Evolutionary conservation across 2,113 vertebrate species (phyloP).

Genomic region (Nymphicus hollandicus): DNA sequence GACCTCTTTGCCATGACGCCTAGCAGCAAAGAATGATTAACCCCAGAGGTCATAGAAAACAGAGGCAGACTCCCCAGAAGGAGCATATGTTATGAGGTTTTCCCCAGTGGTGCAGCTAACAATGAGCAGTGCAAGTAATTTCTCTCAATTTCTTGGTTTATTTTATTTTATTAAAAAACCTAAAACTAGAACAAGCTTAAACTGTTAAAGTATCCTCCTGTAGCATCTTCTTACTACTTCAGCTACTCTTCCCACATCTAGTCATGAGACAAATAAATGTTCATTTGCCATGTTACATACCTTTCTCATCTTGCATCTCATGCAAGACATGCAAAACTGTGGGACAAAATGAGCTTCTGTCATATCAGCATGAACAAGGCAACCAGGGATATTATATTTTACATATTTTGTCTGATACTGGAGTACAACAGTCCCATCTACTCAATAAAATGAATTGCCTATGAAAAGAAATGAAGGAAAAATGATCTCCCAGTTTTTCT

Average conservation of each 20-base stretch:
- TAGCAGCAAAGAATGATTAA: background rate
- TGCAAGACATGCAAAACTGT: background rate
- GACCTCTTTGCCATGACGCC: background rate
- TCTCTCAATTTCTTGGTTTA: background rate
- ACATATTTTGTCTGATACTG: background rate
- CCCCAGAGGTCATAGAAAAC: background rate
- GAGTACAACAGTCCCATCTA: background rate
- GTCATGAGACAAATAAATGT: background rate
- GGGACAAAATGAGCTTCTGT: background rate
- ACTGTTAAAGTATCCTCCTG: background rate
- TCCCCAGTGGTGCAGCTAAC: background rate
- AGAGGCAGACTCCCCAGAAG: background rate
- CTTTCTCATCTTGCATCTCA: background rate
- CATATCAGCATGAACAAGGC: background rate
- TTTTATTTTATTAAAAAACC: background rate
- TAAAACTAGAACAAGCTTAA: background rate
- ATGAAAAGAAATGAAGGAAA: background rate
- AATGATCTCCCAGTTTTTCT: background rate
- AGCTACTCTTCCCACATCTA: background rate
- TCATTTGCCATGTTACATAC: too few species aligned
- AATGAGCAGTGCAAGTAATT: background rate
- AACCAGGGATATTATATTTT: background rate
- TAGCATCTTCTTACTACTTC: background rate
- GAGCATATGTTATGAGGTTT: fast-evolving
- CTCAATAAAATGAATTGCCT: background rate